These are phyloP conservation scores for Semotilus atromaculatus DNA, from an alignment of 2,797 vertebrate genomes.

Conservation along the genomic window DNA sequence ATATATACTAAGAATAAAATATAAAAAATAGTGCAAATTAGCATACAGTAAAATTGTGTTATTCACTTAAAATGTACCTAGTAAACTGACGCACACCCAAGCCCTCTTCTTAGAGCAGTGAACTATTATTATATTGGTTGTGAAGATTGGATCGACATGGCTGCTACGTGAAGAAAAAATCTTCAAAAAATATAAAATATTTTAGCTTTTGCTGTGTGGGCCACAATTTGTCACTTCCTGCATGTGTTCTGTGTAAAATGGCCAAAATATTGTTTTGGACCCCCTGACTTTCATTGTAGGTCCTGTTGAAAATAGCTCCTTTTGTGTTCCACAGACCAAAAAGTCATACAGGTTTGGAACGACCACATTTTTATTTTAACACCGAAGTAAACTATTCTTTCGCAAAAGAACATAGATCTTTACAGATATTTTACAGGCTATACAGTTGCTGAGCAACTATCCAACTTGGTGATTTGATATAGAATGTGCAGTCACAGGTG, in stretches of 20 bases:
- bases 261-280: not conserved
- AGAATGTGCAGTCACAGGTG: slow-evolving; percentile 6
- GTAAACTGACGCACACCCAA: not conserved
- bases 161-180: not conserved
- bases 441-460: not conserved
- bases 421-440: not conserved
- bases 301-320: not conserved
- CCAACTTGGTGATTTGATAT: not conserved
- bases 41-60: not conserved
- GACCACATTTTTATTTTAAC: not conserved
- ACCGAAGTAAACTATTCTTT: not conserved
- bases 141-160: not conserved
- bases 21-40: not conserved
- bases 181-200: not conserved
- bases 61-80: not conserved
- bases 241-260: not conserved
- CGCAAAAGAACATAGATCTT: not conserved
- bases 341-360: not conserved
- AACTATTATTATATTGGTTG: not conserved
- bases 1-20: not conserved
- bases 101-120: not conserved
- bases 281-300: not conserved
- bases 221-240: not conserved
- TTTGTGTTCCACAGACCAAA: not conserved
- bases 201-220: not conserved